Percentiles rank a stretch among this genome's conserved stretches.
phyloP scores from a whole-genome alignment of 2,888 invertebrate genomes.

The Saturnia japonica region DNA sequence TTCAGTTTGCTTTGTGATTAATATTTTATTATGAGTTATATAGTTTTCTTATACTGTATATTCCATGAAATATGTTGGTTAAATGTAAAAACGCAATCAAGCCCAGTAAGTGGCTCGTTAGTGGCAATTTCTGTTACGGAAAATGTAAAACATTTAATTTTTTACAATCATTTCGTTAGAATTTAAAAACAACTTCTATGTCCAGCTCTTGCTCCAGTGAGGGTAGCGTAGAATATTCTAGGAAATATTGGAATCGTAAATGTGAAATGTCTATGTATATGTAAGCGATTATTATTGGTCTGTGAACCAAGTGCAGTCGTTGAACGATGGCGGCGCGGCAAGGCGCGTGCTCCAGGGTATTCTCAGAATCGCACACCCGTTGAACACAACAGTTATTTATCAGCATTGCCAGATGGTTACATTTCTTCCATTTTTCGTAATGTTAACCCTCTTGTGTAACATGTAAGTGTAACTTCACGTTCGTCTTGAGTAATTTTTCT shows the following conservation, averaged over 20 bases:
- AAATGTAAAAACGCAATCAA: conserved; percentile 28
- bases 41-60: conserved; percentile 6
- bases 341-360: conserved; percentile 67
- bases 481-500: no score
- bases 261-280: conserved; percentile 60
- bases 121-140: conserved; percentile 37
- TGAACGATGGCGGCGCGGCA: conserved; percentile 40
- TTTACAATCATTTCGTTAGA: conserved; percentile 41
- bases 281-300: conserved; percentile 38
- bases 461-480: no score
- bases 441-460: no score
- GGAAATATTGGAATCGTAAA: conserved; percentile 69
- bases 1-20: neutral
- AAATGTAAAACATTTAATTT: conserved; percentile 36
- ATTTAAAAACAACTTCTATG: conserved; percentile 40
- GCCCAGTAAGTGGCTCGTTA: conserved; percentile 38
- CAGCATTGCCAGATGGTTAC: no score
- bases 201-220: conserved; percentile 36
- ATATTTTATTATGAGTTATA: neutral
- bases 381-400: conserved; percentile 42
- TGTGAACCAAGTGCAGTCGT: conserved; percentile 40
- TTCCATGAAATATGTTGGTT: conserved; percentile 24
- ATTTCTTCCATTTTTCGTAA: no score
- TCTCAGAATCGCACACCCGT: conserved; percentile 64
- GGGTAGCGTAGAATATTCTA: conserved; percentile 56